phyloP scores from a whole-genome alignment of 2,113 vertebrate genomes.

The Psammodynastes pulverulentus region DNA sequence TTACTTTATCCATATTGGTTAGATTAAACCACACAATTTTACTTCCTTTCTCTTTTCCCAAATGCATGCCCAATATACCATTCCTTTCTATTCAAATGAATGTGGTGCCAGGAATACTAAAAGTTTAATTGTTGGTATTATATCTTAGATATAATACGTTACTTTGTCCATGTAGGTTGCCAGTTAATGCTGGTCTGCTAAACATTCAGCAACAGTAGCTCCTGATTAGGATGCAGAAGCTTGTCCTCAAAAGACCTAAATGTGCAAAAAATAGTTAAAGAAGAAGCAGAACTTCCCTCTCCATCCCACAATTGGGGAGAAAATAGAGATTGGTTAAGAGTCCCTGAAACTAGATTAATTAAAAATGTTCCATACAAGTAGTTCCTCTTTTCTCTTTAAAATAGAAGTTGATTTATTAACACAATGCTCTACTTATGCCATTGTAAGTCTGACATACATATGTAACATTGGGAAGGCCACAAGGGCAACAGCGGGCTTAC shows the following conservation, averaged over 20 bases:
- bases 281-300: neutral
- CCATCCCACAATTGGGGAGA: neutral
- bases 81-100: slow-evolving; percentile 49
- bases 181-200: neutral
- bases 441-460: neutral
- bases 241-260: neutral
- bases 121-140: slow-evolving; percentile 59
- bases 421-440: neutral
- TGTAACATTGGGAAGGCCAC: neutral
- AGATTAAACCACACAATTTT: slow-evolving; percentile 12
- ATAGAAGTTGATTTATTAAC: neutral
- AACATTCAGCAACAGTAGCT: neutral
- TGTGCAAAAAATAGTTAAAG: neutral
- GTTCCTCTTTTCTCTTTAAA: neutral
- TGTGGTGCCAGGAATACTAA: slow-evolving; percentile 59
- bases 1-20: neutral
- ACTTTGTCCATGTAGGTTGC: neutral
- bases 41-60: neutral
- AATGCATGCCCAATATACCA: neutral
- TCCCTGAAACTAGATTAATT: neutral
- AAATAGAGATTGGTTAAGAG: neutral
- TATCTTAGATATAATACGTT: neutral
- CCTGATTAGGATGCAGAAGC: neutral
- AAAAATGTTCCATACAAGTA: neutral
- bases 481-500: neutral